Conservation (phyloP, 2,113 vertebrate species). For the Barnardius zonarius region DNA sequence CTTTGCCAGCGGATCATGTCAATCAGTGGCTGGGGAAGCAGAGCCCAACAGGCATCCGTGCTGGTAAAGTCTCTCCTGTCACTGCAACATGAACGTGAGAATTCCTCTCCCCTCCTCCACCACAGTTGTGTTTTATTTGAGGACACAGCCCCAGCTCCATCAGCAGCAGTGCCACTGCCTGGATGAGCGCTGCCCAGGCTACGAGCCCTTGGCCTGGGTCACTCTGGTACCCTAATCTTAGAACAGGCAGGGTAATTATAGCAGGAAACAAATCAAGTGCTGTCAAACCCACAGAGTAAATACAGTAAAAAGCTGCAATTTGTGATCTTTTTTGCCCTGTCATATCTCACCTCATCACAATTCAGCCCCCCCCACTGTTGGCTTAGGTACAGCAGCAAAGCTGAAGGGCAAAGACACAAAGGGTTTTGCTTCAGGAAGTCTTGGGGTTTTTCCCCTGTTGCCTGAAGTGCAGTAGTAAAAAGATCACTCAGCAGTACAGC, state of each 20-base stretch:
- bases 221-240: neutral
- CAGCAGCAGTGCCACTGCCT: neutral
- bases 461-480: neutral
- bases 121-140: neutral
- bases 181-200: neutral
- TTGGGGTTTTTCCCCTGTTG: neutral
- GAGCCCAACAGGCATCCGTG: neutral
- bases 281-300: neutral
- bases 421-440: neutral
- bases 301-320: neutral
- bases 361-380: neutral
- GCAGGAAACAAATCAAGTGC: neutral
- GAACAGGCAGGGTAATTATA: neutral
- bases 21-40: neutral
- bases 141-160: neutral
- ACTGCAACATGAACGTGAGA: neutral
- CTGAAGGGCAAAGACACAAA: neutral
- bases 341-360: neutral
- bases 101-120: conserved; percentile 1
- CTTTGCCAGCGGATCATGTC: neutral
- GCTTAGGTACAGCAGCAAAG: neutral
- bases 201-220: neutral
- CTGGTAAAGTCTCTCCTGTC: neutral
- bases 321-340: neutral
- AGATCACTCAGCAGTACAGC: neutral